Evolutionary conservation across 2,888 invertebrate genomes (phyloP), one percentile per base, ranked within the genome.

Genomic region (Nephrocerus scutellatus): DNA sequence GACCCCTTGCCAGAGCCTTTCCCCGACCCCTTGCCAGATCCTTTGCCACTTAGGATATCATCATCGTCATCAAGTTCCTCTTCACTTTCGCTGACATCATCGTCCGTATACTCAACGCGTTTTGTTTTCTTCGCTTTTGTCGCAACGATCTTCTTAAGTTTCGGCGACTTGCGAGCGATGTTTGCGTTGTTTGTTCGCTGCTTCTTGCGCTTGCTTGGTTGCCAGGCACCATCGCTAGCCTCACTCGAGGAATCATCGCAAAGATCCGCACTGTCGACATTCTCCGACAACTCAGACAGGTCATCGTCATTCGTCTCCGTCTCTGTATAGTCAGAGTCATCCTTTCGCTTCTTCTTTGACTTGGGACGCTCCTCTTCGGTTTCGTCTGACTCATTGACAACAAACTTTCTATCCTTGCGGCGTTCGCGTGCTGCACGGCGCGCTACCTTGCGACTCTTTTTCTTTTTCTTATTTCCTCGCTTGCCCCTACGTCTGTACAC

Each of bases 1-100:
- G 42, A 38, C 31, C 49, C 16, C 50, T 41, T 35, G 57, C 62
- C 0, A 62, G 36, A 0, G 63, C 62, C 39, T 62, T 60, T 0
- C 2, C 63, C 54, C 2, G 62, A 63, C 41, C 62, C 62, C 12
- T 62, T 63, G 31, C 62, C 55, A 4, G 62, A 58, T 8, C 63
- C 56, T 29, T 61, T 63, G 29, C 61, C 62, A 6, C 57, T 55
- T 3, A 47, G 38, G 9, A 16, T 46, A 4, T 72, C 73, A 28
- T 70, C 73, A 36, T 73, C 74, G 8, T 73, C 70, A 9, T 56
- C 53, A 5, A 53, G 77, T 66, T 86, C 88, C 4, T 83, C 79
- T 57, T 87, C 87, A 30, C 68, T 58, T 50, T 68, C 70, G 6
- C 58, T 59, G 39, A 62, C 57, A 34, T 64, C 63, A 20, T 57